Percentiles rank a stretch among this genome's conserved stretches.
Conservation (phyloP, 2,797 vertebrate genomes). For the Siniperca scherzeri region DNA sequence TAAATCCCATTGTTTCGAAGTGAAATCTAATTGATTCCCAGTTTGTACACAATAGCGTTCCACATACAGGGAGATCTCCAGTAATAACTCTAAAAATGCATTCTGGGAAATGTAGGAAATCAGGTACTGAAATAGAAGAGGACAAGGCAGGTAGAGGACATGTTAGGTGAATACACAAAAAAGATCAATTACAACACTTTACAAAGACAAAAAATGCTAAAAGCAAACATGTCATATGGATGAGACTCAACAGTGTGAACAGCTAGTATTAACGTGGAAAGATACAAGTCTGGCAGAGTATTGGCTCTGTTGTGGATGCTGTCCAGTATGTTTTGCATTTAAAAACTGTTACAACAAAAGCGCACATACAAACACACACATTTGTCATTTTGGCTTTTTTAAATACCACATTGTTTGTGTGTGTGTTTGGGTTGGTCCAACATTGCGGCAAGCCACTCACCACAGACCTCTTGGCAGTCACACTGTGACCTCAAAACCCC, state of each 20-base stretch:
- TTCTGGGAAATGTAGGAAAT: background rate
- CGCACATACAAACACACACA: background rate
- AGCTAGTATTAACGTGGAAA: background rate
- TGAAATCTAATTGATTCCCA: background rate
- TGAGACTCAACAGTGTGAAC: too few species aligned
- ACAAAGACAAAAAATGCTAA: background rate
- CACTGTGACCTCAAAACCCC: conserved; percentile 36
- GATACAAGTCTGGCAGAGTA: background rate
- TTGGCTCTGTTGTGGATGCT: background rate
- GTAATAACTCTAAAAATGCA: background rate
- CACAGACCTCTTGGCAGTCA: conserved; percentile 61
- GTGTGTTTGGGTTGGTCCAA: conserved; percentile 37
- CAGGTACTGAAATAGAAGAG: background rate
- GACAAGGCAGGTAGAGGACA: background rate
- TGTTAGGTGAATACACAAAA: background rate
- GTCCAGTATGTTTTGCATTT: background rate
- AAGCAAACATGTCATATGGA: background rate
- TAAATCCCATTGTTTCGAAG: too few species aligned
- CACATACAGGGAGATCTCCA: background rate
- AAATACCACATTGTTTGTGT: conserved; percentile 34
- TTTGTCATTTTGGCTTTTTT: conserved; percentile 2
- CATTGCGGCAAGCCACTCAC: conserved; percentile 56
- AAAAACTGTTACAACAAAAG: background rate
- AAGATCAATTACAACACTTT: too few species aligned
- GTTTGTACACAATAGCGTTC: background rate